Percentiles rank a stretch among this genome's conserved stretches.
These are phyloP conservation scores for Eupsilia transversa DNA, from an alignment of 2,888 invertebrate species.

Conservation along the genomic window DNA sequence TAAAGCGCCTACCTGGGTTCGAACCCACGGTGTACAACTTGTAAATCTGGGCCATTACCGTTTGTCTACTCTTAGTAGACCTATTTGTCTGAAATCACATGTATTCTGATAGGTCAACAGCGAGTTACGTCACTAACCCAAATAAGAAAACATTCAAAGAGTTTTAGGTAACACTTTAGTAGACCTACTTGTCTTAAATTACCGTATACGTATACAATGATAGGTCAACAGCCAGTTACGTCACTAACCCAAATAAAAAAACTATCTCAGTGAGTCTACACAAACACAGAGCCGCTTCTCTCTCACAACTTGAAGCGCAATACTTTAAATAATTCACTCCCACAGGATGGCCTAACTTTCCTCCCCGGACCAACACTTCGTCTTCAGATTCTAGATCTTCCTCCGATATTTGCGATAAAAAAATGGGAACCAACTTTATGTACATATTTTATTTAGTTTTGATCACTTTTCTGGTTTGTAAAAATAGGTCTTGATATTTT, in stretches of 20 bases:
- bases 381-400: constrained; percentile 18
- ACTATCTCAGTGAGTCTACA: not conserved
- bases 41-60: no score
- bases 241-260: constrained; percentile 10
- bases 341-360: constrained; percentile 14
- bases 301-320: constrained; percentile 11
- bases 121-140: not conserved
- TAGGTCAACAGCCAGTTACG: not conserved
- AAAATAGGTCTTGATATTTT: not conserved
- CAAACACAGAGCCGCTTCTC: not conserved
- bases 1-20: no score
- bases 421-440: constrained; percentile 21
- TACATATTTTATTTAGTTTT: constrained; percentile 11
- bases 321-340: constrained; percentile 49
- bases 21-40: no score
- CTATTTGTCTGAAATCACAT: not conserved
- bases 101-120: not conserved
- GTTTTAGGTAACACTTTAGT: not conserved
- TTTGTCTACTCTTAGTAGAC: no score
- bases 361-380: constrained; percentile 12
- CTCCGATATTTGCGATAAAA: not conserved
- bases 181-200: not conserved
- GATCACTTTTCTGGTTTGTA: constrained; percentile 17
- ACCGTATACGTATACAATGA: not conserved
- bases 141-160: constrained; percentile 9